phyloP scores from a whole-genome alignment of 2,797 vertebrate species.

The Chromis chromis region DNA sequence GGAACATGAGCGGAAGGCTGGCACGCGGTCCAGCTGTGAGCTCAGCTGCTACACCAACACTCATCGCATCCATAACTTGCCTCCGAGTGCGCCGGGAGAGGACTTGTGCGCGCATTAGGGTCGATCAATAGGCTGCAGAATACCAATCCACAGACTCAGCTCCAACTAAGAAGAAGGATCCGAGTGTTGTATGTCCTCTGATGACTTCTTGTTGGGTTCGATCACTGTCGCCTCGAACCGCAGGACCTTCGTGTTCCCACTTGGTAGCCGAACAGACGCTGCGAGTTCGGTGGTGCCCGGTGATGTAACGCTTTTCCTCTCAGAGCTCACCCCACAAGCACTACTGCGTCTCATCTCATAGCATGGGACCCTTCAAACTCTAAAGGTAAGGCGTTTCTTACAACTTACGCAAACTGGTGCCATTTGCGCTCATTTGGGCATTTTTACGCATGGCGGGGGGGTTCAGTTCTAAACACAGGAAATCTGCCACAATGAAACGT shows the following conservation, averaged over 20 bases:
- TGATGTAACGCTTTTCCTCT: slow-evolving; percentile 61
- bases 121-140: neutral
- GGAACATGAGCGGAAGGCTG: slow-evolving; percentile 47
- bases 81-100: slow-evolving; percentile 22
- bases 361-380: slow-evolving; percentile 69
- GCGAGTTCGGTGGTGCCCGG: slow-evolving; percentile 28
- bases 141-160: no score
- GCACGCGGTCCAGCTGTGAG: slow-evolving; percentile 60
- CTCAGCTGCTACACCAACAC: slow-evolving; percentile 24
- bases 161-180: slow-evolving; percentile 15
- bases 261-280: slow-evolving; percentile 11
- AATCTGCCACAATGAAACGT: no score
- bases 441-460: slow-evolving; percentile 22
- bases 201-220: slow-evolving; percentile 36
- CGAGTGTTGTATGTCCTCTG: neutral
- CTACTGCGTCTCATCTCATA: slow-evolving; percentile 25
- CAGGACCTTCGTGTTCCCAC: slow-evolving; percentile 13
- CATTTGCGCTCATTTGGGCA: neutral
- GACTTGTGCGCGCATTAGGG: slow-evolving; percentile 4
- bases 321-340: slow-evolving; percentile 28
- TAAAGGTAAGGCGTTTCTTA: slow-evolving; percentile 72
- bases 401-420: slow-evolving; percentile 2
- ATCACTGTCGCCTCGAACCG: slow-evolving; percentile 12
- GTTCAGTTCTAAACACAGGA: no score
- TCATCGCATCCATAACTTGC: slow-evolving; percentile 27